Base-by-base conservation (phyloP, 1,140 invertebrate genomes). In the Trichonephila inaurata region DNA sequence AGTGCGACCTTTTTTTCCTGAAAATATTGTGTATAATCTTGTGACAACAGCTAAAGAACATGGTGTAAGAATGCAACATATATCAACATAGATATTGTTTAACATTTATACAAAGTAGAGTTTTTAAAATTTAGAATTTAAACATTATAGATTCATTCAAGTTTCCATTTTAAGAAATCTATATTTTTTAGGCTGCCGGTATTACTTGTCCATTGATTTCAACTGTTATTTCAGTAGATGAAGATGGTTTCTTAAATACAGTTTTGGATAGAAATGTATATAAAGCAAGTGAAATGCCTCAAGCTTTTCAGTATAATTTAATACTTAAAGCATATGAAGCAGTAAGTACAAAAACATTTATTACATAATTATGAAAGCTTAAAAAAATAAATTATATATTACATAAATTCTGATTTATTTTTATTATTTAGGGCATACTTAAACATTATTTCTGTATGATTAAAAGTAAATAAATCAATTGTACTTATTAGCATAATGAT, bases 201-300 rank as follows among this genome's bases (percentile, higher is more conserved):
- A 95, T 96, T 0, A 95, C 95, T 33, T 94, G 96, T 87, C 96
- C 96, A 64, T 95, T 97, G 24, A 95, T 96, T 6, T 96, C 96
- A 51, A 96, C 96, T 58, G 96, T 96, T 40, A 95, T 96, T 62
- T 94, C 95, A n/a, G 92, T 92, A 58, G 95, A 96, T 94, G 94
- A 91, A 21, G 95, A 96, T 88, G 94, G 94, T 5, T 95, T 95
- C 91, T 94, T 96, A 51, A 95, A 95, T 21, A 94, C 95, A 44
- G 95, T 95, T 40, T 95, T 97, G 12, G 95, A 96, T 94, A 94
- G 96, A 92, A 95, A 93, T 72, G 91, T 95, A 83, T 96, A 96
- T 94, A 88, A 95, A 51, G 96, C 96, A 44, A 96, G 96, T 95
- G 96, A 97, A 95, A 97, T 96, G 95, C 96, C 96, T 40, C 96